Conservation (phyloP, 2,888 invertebrate species). For the Phaedon cochleariae region DNA sequence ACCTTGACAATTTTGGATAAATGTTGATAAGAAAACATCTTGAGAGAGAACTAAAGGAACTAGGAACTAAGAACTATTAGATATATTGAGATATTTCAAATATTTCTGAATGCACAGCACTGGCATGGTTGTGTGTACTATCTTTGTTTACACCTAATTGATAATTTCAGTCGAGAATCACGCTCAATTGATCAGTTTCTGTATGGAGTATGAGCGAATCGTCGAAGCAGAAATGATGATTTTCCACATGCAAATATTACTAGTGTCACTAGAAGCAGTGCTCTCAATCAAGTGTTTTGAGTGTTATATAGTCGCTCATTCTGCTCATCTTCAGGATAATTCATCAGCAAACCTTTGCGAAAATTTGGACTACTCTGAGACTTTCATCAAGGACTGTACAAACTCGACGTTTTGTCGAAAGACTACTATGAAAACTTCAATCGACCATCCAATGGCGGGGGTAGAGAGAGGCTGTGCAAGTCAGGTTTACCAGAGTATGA, state of each 20-base stretch:
- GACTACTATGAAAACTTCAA: constrained; percentile 26
- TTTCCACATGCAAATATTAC: no score
- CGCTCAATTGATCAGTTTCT: no score
- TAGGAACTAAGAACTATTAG: no score
- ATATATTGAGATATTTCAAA: no score
- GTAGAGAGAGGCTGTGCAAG: constrained; percentile 42
- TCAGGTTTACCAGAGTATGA: constrained; percentile 34
- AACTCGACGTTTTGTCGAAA: constrained; percentile 43
- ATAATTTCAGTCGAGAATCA: no score
- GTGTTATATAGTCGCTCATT: constrained; percentile 28
- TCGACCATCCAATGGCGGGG: constrained; percentile 21
- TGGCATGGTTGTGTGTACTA: no score
- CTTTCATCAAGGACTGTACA: constrained; percentile 37
- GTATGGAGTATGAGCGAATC: background rate
- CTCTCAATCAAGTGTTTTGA: constrained; percentile 28
- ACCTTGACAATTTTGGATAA: no score
- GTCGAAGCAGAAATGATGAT: background rate
- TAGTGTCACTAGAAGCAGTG: no score
- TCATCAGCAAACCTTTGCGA: constrained; percentile 32
- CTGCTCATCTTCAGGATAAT: constrained; percentile 24
- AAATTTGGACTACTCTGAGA: constrained; percentile 37
- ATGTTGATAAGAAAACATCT: no score
- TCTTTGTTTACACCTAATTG: no score
- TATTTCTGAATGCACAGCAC: no score
- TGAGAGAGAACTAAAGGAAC: no score